A percentile compares a stretch with the other conserved stretches of the same genome.
Evolutionary conservation across 1,140 invertebrate genomes (phyloP).

Genomic region (Colletes gigas): DNA sequence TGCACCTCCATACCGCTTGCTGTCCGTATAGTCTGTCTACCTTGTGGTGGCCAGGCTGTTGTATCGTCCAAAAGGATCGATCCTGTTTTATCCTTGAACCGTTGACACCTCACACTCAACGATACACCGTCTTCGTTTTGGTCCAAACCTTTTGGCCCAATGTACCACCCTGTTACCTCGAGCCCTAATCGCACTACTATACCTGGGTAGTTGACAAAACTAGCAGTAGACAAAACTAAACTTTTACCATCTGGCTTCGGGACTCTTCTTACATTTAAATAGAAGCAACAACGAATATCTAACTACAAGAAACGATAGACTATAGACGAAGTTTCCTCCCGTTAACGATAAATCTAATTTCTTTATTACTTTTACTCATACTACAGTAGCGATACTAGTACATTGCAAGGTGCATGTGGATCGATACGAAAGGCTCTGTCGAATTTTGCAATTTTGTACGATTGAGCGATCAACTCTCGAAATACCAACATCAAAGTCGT

Average conservation of each 20-base stretch:
- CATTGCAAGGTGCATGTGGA: constrained; percentile 13
- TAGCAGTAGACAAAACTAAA: neutral
- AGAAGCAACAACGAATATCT: neutral
- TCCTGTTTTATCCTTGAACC: too few species aligned
- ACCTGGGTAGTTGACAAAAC: too few species aligned
- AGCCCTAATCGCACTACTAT: too few species aligned
- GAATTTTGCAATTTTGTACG: constrained; percentile 7
- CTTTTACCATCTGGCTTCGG: neutral
- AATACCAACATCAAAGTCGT: too few species aligned
- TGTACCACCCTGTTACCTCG: too few species aligned
- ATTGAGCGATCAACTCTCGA: neutral
- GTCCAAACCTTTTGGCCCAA: too few species aligned
- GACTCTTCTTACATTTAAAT: neutral
- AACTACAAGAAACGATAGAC: neutral
- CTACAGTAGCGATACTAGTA: neutral
- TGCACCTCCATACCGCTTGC: too few species aligned
- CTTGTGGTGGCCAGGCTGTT: too few species aligned
- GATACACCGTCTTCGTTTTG: too few species aligned
- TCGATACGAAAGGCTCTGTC: neutral
- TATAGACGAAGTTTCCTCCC: neutral
- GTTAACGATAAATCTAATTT: neutral
- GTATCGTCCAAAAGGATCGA: too few species aligned
- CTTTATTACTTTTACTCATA: neutral
- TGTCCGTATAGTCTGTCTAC: too few species aligned
- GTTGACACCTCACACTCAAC: too few species aligned